A percentile compares a stretch with the other conserved stretches of the same genome.
These are phyloP conservation scores for Apoda limacodes DNA, from an alignment of 2,888 invertebrate species.

Conservation along the genomic window DNA sequence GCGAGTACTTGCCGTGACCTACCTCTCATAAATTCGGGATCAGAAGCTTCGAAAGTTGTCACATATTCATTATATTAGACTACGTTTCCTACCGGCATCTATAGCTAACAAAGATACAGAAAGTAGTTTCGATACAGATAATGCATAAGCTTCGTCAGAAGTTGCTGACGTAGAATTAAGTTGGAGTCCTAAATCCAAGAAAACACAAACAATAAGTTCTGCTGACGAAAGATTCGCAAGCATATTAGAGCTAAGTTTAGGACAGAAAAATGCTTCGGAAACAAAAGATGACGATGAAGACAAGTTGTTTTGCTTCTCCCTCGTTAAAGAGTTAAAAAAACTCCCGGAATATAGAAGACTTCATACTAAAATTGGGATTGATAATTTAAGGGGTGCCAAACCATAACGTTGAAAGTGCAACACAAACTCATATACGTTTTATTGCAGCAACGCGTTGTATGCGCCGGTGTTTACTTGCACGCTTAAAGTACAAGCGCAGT, in stretches of 20 bases:
- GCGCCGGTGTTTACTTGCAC: conserved; percentile 6
- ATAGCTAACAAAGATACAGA: conserved; percentile 17
- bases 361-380: conserved; percentile 19
- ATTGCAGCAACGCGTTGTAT: conserved; percentile 5
- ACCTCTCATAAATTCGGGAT: conserved; percentile 22
- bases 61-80: conserved; percentile 19
- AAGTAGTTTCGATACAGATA: conserved; percentile 12
- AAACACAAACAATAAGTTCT: conserved; percentile 19
- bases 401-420: conserved; percentile 4
- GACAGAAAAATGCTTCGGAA: conserved; percentile 18
- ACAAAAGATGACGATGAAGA: conserved; percentile 20
- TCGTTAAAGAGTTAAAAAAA: conserved; percentile 18
- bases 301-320: conserved; percentile 20
- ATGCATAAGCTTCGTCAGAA: conserved; percentile 18
- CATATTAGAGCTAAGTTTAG: conserved; percentile 19
- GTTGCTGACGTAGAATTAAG: conserved; percentile 17
- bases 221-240: conserved; percentile 21
- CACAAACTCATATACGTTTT: conserved; percentile 6
- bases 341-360: conserved; percentile 18
- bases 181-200: conserved; percentile 18
- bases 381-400: conserved; percentile 18
- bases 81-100: conserved; percentile 16
- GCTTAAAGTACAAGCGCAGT: too few relatives aligned
- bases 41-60: conserved; percentile 19
- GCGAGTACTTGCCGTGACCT: too few relatives aligned